These are phyloP conservation scores for Nyctibius bracteatus DNA, from an alignment of 2,113 vertebrate species.

Conservation along the genomic window DNA sequence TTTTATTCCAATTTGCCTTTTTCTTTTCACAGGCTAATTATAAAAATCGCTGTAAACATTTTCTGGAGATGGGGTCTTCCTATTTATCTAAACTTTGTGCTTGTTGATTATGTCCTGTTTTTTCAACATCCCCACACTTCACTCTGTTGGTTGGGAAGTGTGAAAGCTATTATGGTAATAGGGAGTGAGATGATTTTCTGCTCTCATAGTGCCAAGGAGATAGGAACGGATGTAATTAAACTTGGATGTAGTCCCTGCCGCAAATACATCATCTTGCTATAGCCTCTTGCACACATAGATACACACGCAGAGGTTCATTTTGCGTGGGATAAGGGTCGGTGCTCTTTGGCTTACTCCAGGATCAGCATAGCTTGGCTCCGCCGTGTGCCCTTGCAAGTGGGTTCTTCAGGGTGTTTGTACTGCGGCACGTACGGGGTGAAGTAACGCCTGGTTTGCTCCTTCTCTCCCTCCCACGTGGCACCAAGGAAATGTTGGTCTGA, in stretches of 20 bases:
- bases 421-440: not conserved
- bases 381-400: rapidly evolving
- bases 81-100: not conserved
- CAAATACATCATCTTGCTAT: not conserved
- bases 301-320: rapidly evolving
- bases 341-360: not conserved
- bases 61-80: not conserved
- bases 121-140: not conserved
- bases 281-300: not conserved
- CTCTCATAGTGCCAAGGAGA: not conserved
- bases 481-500: not conserved
- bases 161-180: conserved; percentile 50
- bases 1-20: not conserved
- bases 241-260: conserved; percentile 10
- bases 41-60: not conserved
- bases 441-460: not conserved
- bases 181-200: conserved; percentile 13
- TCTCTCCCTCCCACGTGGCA: not conserved
- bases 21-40: not conserved
- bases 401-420: not conserved
- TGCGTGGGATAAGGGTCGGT: not conserved
- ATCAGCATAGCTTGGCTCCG: not conserved
- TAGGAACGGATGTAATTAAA: conserved; percentile 9
- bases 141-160: not conserved
- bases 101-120: not conserved